Base-by-base conservation (phyloP, 2,797 vertebrate genomes). In the Florisuga fusca region DNA sequence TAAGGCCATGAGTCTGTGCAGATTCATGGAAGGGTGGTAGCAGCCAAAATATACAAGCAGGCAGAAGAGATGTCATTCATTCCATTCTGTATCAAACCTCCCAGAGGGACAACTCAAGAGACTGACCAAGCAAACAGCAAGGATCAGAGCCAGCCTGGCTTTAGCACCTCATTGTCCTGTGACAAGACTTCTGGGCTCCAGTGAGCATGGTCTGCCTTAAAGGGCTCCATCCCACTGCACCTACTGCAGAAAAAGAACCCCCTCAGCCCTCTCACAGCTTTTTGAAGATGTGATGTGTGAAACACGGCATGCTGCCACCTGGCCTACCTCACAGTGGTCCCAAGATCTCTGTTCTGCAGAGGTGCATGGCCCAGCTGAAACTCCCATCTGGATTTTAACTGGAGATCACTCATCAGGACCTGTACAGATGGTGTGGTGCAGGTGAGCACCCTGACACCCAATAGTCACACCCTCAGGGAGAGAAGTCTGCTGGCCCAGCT, bases 11-110 rank as follows among this genome's bases (percentile, higher is more conserved):
- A 36, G 53, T 18, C 53, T 78, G 54, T 8, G 46, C 46, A 66
- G 67, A 81, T 53, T 36, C 36, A 14, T 51, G 31, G 74, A 59
- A 46, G 55, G 10, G 64, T 18, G 20, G n/a, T 12, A 89, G 69
- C 50, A 71, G 87, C 92, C 95, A 91, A 90, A 91, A 83, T 25
- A 93, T 5, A 89, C 72, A 88, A 90, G 51, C 67, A 78, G 26
- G 59, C 72, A 82, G 62, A 79, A 79, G 69, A 95, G 86, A 89
- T 10, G 17, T 74, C 36, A 29, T 16, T 61, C 54, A 11, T 53
- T 85, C 54, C 20, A 10, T 31, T 78, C 75, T n/a, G 27, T 36
- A 55, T 55, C 72, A 79, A 84, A 63, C 13, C n/a, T 79, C 31
- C 23, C 17, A 3, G 33, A 80, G 55, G n/a, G 6, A 82, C 25